Base-by-base conservation (phyloP, 1,140 invertebrate species). In the Pemphigus obesinymphae region DNA sequence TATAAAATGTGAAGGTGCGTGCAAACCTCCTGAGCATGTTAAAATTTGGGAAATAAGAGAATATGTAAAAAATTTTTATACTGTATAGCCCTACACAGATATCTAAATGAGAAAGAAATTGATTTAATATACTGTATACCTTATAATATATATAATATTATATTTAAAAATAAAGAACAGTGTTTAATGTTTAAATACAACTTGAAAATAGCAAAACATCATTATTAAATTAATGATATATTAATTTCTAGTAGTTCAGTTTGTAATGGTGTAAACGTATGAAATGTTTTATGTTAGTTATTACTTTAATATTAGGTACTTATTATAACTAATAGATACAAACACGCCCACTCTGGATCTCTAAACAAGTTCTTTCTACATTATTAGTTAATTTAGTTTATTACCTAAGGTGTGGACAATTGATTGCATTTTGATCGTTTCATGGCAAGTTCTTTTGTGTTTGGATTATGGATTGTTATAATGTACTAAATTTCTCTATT, bases 331-430 rank as follows among this genome's bases (percentile, higher is more conserved):
- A 20, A 29, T 58, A 58, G 11, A 58, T 13, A 58, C 15, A 8
- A 20, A 40, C 20, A 43, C 34, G 2, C 34, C 37, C 23, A 70
- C 23, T 48, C 29, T 72, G 15, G 68, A 72, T 45, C 40, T 72
- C 23, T 48, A 45, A 72, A 48, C 68, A 45, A 45, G 68, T 45
- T 29, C 2, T 43, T 72, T 45, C 13, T 45, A 72, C 40, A 72
- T 45, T 72, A 72, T 48, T 48, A 29, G 68, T 45, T 72, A 4
- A 45, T 72, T 73, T 50, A 48, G n/a, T 31, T 50, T 31, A 48
- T 31, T 50, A n/a, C 45, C 17, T 11, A 73, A 73, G 70, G 70
- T n/a, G 70, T 73, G 70, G 43, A 73, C 26, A 31, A 73, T 73
- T 50, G 26, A 73, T 50, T 31, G 17, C 3, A 43, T 73, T 73